Conservation (phyloP, 1,140 invertebrate species). For the Drosophila sp. region DNA sequence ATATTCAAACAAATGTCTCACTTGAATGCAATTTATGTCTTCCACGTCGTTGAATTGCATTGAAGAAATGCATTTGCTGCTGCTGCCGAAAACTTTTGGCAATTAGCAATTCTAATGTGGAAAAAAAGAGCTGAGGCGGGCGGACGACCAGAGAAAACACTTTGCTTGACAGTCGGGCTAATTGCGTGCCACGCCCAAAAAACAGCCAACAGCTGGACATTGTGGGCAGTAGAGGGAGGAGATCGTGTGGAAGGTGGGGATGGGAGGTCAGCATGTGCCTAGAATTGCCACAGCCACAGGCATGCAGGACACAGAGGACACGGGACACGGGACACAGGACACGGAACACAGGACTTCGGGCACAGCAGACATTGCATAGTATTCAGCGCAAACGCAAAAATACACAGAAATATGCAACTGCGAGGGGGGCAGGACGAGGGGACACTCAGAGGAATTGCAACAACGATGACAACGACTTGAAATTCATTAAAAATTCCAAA, state of each 20-base stretch:
- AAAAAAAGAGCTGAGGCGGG: constrained; percentile 39
- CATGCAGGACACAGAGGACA: constrained; percentile 8
- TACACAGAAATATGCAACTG: constrained; percentile 61
- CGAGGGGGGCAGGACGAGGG: neutral
- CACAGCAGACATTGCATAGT: constrained; percentile 42
- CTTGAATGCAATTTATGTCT: constrained; percentile 53
- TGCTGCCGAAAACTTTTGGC: constrained; percentile 68
- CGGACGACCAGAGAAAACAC: constrained; percentile 56
- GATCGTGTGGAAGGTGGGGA: neutral
- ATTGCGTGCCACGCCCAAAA: constrained; percentile 67
- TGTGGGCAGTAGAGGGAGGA: neutral
- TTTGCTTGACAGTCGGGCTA: constrained; percentile 77
- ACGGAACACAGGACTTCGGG: neutral
- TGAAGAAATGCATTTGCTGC: constrained; percentile 63
- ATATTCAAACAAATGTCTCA: constrained; percentile 60
- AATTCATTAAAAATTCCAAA: constrained; percentile 75
- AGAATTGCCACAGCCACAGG: constrained; percentile 29
- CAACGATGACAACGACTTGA: constrained; percentile 61
- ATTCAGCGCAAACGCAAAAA: constrained; percentile 51
- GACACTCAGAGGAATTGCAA: constrained; percentile 51
- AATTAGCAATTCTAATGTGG: constrained; percentile 80
- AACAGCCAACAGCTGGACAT: constrained; percentile 10
- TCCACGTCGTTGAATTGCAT: constrained; percentile 64
- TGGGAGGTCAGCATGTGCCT: constrained; percentile 43
- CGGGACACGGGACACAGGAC: constrained; percentile 4